Conservation (phyloP, 2,797 vertebrate genomes). For the Pampus argenteus region DNA sequence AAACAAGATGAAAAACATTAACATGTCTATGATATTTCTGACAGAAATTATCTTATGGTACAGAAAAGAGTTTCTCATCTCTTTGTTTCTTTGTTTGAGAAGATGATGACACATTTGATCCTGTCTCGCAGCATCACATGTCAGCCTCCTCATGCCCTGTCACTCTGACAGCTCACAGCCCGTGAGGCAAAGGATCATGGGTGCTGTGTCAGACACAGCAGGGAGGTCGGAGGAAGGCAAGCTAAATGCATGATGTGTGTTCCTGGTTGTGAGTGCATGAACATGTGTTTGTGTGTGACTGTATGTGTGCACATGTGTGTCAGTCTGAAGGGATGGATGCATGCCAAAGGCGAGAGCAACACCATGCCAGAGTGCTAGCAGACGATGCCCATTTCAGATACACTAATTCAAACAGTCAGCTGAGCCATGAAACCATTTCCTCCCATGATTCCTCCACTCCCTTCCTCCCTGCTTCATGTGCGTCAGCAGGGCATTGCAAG, state of each 20-base stretch:
- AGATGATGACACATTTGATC: constrained; percentile 83
- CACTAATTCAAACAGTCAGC: constrained; percentile 85
- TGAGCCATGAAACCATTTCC: constrained; percentile 87
- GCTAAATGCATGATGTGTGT: constrained; percentile 67
- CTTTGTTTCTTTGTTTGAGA: constrained; percentile 79
- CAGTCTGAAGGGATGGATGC: constrained; percentile 75
- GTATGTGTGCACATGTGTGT: constrained; percentile 52
- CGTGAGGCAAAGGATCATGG: constrained; percentile 83
- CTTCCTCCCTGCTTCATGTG: constrained; percentile 52
- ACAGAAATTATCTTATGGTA: constrained; percentile 57
- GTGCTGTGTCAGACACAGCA: constrained; percentile 77
- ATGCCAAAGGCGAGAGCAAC: constrained; percentile 84
- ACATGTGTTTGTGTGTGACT: constrained; percentile 17
- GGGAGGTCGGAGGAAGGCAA: constrained; percentile 73
- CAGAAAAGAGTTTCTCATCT: constrained; percentile 63
- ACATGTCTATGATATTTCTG: constrained; percentile 23
- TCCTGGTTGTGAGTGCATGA: constrained; percentile 28
- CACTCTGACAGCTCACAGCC: constrained; percentile 83
- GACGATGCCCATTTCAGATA: constrained; percentile 85
- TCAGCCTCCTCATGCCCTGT: constrained; percentile 78
- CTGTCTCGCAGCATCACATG: constrained; percentile 79
- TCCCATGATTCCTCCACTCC: constrained; percentile 71
- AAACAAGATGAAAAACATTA: constrained; percentile 11
- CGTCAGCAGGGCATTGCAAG: constrained; percentile 37
- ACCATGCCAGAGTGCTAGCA: constrained; percentile 87